These are phyloP conservation scores for Maniola hyperantus DNA, from an alignment of 2,888 invertebrate species.

Conservation along the genomic window DNA sequence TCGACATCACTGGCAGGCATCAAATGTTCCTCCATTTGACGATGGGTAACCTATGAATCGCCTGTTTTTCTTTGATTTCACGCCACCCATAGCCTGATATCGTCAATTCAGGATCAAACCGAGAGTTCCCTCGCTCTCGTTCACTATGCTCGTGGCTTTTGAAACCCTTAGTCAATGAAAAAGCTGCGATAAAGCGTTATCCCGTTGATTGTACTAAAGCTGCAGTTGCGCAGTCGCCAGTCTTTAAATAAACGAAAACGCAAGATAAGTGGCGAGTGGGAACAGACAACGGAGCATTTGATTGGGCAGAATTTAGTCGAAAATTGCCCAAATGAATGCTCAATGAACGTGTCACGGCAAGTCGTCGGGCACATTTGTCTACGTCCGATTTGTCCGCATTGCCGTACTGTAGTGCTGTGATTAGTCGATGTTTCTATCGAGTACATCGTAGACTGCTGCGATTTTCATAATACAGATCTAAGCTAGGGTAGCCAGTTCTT, in stretches of 20 bases:
- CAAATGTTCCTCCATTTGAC: too few relatives aligned
- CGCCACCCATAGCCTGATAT: too few relatives aligned
- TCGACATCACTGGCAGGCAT: too few relatives aligned
- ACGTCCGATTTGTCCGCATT: slow-evolving; percentile 79
- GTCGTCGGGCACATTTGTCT: slow-evolving; percentile 77
- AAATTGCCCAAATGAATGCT: slow-evolving; percentile 82
- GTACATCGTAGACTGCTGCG: slow-evolving; percentile 18
- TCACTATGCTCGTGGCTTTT: too few relatives aligned
- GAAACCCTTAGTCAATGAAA: too few relatives aligned
- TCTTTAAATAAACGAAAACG: slow-evolving; percentile 38
- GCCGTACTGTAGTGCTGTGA: slow-evolving; percentile 65
- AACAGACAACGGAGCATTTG: slow-evolving; percentile 59
- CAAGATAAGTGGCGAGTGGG: slow-evolving; percentile 58
- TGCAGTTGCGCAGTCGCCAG: slow-evolving; percentile 17
- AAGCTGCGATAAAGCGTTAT: too few relatives aligned
- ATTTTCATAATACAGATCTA: too few relatives aligned
- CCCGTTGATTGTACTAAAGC: not conserved
- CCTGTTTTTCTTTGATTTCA: too few relatives aligned
- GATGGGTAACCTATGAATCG: too few relatives aligned
- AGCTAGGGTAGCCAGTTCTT: too few relatives aligned
- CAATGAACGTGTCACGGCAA: slow-evolving; percentile 80
- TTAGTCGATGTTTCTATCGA: slow-evolving; percentile 43
- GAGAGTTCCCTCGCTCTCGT: too few relatives aligned
- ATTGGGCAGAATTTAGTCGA: slow-evolving; percentile 77
- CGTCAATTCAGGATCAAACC: too few relatives aligned